A percentile compares a stretch with the other conserved stretches of the same genome.
phyloP scores from a whole-genome alignment of 2,797 vertebrate species.

The Helicolenus hilgendorfi region DNA sequence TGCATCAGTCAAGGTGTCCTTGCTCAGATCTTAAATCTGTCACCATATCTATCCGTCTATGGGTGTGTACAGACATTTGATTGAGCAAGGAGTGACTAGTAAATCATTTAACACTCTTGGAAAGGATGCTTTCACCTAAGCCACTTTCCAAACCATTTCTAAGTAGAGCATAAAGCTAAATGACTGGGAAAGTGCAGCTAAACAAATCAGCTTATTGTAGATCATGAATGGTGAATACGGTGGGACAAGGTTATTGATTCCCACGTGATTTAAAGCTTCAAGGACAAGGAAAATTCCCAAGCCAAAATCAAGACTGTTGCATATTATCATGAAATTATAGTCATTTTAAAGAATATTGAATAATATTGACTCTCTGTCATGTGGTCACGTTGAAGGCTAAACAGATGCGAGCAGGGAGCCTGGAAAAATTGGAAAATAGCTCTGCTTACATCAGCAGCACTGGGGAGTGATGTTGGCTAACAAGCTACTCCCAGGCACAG shows the following conservation, averaged over 20 bases:
- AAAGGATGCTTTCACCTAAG: background rate
- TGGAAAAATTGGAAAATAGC: constrained; percentile 66
- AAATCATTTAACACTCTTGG: background rate
- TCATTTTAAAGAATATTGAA: constrained; percentile 54
- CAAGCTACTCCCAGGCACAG: constrained; percentile 72
- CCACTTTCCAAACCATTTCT: background rate
- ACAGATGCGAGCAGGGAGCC: constrained; percentile 52
- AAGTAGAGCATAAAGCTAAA: background rate
- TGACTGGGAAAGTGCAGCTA: background rate
- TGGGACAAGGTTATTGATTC: constrained; percentile 23
- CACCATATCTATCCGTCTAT: background rate
- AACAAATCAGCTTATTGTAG: background rate
- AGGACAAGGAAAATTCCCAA: background rate
- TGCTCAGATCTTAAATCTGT: background rate
- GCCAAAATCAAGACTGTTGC: constrained; percentile 4
- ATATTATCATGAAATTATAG: constrained; percentile 49
- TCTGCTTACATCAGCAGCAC: constrained; percentile 77
- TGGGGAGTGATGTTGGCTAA: constrained; percentile 74
- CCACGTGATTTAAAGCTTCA: constrained; percentile 20
- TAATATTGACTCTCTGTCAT: constrained; percentile 57
- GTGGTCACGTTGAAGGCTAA: constrained; percentile 60
- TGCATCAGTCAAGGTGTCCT: constrained; percentile 31
- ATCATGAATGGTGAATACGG: background rate
- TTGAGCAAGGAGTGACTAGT: background rate
- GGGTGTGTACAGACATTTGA: background rate